Evolutionary conservation across 2,888 invertebrate species (phyloP), one percentile per base, ranked within the genome.

Genomic region (Drosophila greeni): DNA sequence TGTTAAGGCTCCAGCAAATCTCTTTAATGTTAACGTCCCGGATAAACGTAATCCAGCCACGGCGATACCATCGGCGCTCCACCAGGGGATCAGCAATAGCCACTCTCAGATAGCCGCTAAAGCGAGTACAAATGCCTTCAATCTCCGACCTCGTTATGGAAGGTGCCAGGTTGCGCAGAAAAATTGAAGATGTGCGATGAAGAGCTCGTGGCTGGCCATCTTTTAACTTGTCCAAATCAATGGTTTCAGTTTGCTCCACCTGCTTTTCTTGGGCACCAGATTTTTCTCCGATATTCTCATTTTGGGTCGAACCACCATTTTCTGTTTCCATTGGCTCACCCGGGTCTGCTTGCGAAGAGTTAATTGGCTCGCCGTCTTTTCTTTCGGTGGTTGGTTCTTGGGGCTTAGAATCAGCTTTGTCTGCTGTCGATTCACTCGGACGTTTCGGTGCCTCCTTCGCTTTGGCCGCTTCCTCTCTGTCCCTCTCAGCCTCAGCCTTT

Each of bases 1-100:
- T 98, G 87, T 98, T 99, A 40, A 99, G 91, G 87, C 96, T 97
- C 98, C 98, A 99, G 89, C 99, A 99, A 75, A 99, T 99, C 87
- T 99, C 99, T 87, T 99, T 99, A 75, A 99, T 99, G 89, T 99
- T 98, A 45, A 99, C 98, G 85, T 97, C 95, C 20, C 98, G 92
- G 74, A 96, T 95, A 89, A 98, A 99, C 0, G 99, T 99, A 34
- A 98, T 97, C 99, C 99, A 99, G 39, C 98, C 99, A 49, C 99
- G 93, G 14, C 99, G 93, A 89, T 96, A 95, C 95, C 98, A 99
- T 42, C 97, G 93, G 23, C 98, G 92, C 86, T 99, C 99, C 0
- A 97, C 96, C 84, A 97, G 93, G 0, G 99, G 99, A 90, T 99
- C 99, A 0, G 99, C 98, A 57, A 99, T 92, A 1, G 98, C 98